Percentiles rank a stretch among this genome's conserved stretches.
Evolutionary conservation across 2,797 vertebrate genomes (phyloP).

Genomic region (Naso thynnoides): DNA sequence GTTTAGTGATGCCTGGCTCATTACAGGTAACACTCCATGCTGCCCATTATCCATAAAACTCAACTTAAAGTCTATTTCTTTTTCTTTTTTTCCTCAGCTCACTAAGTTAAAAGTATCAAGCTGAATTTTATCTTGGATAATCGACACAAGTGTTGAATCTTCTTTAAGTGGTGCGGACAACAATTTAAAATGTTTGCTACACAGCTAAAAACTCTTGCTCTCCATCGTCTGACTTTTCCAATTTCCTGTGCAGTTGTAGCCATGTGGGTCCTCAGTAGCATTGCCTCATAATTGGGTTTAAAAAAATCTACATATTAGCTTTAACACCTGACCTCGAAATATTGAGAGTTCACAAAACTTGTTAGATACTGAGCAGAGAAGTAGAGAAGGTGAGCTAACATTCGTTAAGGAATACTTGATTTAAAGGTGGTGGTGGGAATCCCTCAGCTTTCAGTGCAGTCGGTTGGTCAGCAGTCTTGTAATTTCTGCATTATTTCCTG

Average conservation of each 20-base stretch:
- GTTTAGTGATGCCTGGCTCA: slow-evolving; percentile 2
- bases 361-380: too few relatives aligned
- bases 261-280: neutral
- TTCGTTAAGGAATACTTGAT: too few relatives aligned
- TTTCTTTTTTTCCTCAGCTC: neutral
- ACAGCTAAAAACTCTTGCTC: neutral
- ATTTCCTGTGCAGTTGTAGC: neutral
- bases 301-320: too few relatives aligned
- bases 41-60: slow-evolving; percentile 4
- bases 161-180: neutral
- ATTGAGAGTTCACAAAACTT: too few relatives aligned
- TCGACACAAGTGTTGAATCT: neutral
- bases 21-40: slow-evolving; percentile 29
- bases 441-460: slow-evolving; percentile 1
- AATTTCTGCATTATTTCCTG: neutral
- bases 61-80: too few relatives aligned
- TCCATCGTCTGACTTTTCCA: neutral
- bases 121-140: neutral
- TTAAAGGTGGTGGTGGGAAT: too few relatives aligned
- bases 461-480: neutral
- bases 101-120: neutral
- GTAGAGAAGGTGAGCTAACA: too few relatives aligned
- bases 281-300: neutral
- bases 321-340: too few relatives aligned
- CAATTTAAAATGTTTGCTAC: neutral